Conservation (phyloP, 2,888 invertebrate species). For the Acanthopleura granulata region DNA sequence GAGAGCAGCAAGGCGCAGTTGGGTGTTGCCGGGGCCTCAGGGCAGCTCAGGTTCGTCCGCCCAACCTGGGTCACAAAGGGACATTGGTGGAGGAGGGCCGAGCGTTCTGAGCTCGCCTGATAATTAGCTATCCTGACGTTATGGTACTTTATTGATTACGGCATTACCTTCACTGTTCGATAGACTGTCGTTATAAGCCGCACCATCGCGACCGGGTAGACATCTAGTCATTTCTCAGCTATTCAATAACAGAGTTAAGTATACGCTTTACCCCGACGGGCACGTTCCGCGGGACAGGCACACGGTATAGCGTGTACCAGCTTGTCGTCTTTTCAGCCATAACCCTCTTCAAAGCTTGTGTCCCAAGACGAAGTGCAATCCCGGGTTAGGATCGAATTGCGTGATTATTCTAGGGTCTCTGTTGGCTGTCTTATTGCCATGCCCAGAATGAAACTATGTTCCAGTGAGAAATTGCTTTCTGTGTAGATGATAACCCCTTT, state of each 20-base stretch:
- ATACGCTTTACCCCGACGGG: not conserved
- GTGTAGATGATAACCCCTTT: no score
- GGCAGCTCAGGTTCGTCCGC: no score
- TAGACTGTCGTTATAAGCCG: not conserved
- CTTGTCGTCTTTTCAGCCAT: not conserved
- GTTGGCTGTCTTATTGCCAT: not conserved
- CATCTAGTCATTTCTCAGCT: not conserved
- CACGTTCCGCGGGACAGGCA: not conserved
- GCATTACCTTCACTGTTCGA: not conserved
- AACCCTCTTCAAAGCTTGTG: not conserved
- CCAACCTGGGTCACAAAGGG: no score
- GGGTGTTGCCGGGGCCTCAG: no score
- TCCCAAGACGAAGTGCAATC: not conserved
- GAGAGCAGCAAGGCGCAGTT: no score
- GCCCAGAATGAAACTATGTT: not conserved
- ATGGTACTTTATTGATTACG: slow-evolving; percentile 10
- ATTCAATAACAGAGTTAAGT: not conserved
- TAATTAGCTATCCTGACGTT: slow-evolving; percentile 10
- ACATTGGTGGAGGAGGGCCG: no score
- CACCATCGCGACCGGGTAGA: not conserved
- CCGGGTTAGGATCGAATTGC: not conserved
- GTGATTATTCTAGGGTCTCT: not conserved
- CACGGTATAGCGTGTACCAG: not conserved
- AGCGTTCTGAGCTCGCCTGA: not conserved
- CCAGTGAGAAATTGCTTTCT: no score